phyloP scores from a whole-genome alignment of 2,888 invertebrate species.

The Drosophila flavopinicola region DNA sequence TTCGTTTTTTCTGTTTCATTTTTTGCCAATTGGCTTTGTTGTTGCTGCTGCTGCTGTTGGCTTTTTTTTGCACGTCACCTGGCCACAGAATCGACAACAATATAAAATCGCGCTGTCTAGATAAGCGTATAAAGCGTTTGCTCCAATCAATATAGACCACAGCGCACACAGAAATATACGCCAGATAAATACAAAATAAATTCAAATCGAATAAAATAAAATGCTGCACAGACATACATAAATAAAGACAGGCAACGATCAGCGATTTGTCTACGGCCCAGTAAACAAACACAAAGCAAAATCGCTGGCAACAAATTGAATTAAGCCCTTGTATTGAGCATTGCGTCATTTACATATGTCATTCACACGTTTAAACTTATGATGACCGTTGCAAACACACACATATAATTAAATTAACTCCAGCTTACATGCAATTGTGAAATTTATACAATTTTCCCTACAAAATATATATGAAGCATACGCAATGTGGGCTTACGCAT shows the following conservation, averaged over 20 bases:
- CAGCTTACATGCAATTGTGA: slow-evolving; percentile 24
- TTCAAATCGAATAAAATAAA: slow-evolving; percentile 26
- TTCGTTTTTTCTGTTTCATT: slow-evolving; percentile 25
- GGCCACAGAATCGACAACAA: slow-evolving; percentile 28
- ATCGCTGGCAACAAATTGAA: slow-evolving; percentile 27
- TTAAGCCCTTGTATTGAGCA: slow-evolving; percentile 29
- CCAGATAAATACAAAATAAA: slow-evolving; percentile 35
- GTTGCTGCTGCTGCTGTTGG: slow-evolving; percentile 37
- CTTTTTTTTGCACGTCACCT: slow-evolving; percentile 48
- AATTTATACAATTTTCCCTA: slow-evolving; percentile 22
- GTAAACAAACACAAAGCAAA: slow-evolving; percentile 42
- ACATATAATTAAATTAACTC: slow-evolving; percentile 30
- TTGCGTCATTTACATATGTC: slow-evolving; percentile 62
- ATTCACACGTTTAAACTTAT: slow-evolving; percentile 29
- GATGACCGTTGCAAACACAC: too few species aligned
- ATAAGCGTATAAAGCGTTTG: slow-evolving; percentile 59
- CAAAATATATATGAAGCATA: slow-evolving; percentile 29
- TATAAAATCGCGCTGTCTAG: slow-evolving; percentile 40
- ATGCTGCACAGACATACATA: too few species aligned
- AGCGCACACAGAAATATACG: slow-evolving; percentile 24
- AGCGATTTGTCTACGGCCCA: slow-evolving; percentile 38
- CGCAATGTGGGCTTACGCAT: slow-evolving; percentile 44
- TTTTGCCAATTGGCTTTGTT: slow-evolving; percentile 54
- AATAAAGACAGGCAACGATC: slow-evolving; percentile 35
- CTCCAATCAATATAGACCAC: slow-evolving; percentile 42